phyloP scores from a whole-genome alignment of 2,797 vertebrate genomes.

The Tenualosa ilisha region DNA sequence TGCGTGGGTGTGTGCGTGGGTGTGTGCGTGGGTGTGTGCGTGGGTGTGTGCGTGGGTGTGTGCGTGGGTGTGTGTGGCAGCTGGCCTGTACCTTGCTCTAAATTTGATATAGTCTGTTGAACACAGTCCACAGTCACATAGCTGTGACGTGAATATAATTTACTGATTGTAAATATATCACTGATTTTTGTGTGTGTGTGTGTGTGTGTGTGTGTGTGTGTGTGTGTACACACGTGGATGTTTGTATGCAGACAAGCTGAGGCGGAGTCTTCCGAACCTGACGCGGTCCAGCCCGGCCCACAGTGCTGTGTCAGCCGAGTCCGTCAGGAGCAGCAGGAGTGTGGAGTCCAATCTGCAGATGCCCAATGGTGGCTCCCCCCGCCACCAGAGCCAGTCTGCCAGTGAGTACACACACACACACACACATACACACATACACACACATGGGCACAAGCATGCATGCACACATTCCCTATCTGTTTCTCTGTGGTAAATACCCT shows the following conservation, averaged over 20 bases:
- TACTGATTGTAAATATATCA: background rate
- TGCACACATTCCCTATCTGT: background rate
- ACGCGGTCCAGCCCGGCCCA: slow-evolving; percentile 80
- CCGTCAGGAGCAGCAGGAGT: slow-evolving; percentile 96
- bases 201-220: background rate
- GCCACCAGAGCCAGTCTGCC: slow-evolving; percentile 92
- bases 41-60: background rate
- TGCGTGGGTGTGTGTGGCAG: background rate
- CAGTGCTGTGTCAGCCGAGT: slow-evolving; percentile 86
- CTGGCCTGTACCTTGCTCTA: too few relatives aligned
- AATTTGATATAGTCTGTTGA: too few relatives aligned
- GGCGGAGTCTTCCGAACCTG: slow-evolving; percentile 98
- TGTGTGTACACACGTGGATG: background rate
- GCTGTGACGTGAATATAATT: too few relatives aligned
- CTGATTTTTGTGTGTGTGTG: background rate
- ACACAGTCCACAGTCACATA: too few relatives aligned
- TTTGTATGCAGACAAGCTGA: slow-evolving; percentile 86
- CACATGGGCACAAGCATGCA: background rate
- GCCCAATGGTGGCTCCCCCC: slow-evolving; percentile 93
- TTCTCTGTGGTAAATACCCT: background rate
- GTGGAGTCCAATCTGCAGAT: slow-evolving; percentile 96
- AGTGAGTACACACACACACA: slow-evolving; percentile 79
- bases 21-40: background rate
- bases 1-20: background rate
- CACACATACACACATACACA: background rate